A percentile compares a stretch with the other conserved stretches of the same genome.
phyloP scores from a whole-genome alignment of 1,140 invertebrate species.

The Hyles vespertilio region DNA sequence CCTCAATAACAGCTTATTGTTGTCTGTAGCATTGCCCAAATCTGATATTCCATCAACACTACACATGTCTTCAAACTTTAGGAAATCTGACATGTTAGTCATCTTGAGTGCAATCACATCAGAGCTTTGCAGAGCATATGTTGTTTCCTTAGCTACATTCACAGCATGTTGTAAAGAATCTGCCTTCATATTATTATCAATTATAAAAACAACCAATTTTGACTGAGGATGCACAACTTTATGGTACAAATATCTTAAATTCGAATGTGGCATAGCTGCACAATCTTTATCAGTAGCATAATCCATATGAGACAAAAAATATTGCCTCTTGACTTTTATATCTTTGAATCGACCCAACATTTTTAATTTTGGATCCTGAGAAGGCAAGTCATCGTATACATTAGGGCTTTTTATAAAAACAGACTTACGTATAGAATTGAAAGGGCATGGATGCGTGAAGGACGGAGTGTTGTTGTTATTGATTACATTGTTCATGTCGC shows the following conservation, averaged over 20 bases:
- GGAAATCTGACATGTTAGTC: conserved; percentile 59
- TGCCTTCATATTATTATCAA: conserved; percentile 56
- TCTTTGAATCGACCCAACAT: conserved; percentile 60
- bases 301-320: conserved; percentile 66
- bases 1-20: conserved; percentile 56
- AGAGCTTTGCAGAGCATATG: conserved; percentile 50
- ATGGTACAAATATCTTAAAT: conserved; percentile 67
- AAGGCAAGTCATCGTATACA: conserved; percentile 44
- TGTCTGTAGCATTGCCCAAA: conserved; percentile 64
- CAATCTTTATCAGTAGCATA: conserved; percentile 69
- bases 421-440: conserved; percentile 67
- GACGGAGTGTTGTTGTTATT: conserved; percentile 53
- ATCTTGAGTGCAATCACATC: conserved; percentile 63
- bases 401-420: conserved; percentile 60
- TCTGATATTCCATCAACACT: conserved; percentile 52
- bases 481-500: conserved; percentile 57
- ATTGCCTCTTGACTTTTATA: conserved; percentile 70
- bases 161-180: conserved; percentile 58
- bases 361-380: conserved; percentile 44
- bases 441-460: conserved; percentile 70
- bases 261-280: conserved; percentile 55
- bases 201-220: conserved; percentile 62
- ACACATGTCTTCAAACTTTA: conserved; percentile 65
- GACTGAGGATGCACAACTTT: conserved; percentile 62
- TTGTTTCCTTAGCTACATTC: conserved; percentile 56